Evolutionary conservation across 2,113 vertebrate genomes (phyloP).

Genomic region (Sinocyclocheilus rhinocerous): DNA sequence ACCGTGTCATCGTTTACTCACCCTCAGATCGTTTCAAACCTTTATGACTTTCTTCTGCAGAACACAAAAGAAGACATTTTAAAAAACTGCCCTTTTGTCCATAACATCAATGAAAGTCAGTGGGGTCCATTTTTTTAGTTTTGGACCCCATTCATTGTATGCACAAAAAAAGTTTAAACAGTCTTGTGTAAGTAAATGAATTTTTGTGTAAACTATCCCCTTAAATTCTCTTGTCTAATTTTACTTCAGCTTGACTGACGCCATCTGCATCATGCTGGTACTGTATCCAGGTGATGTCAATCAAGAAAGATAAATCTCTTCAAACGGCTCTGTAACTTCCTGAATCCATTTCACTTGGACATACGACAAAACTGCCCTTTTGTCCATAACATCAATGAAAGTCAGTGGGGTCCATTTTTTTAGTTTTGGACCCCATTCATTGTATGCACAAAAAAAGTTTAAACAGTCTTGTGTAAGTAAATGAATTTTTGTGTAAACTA

Average conservation of each 20-base stretch:
- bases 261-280: background rate
- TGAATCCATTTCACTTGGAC: no score
- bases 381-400: background rate
- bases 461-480: background rate
- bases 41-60: background rate
- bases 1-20: background rate
- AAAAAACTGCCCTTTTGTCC: background rate
- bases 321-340: constrained; percentile 20
- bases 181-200: background rate
- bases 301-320: constrained; percentile 4
- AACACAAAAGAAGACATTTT: background rate
- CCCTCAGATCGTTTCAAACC: background rate
- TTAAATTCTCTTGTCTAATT: background rate
- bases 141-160: background rate
- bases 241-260: background rate
- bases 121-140: background rate
- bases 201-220: background rate
- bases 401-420: background rate
- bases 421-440: background rate
- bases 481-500: background rate
- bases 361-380: no score
- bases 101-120: background rate
- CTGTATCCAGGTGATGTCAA: background rate
- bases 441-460: background rate
- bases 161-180: background rate